Percentiles rank a stretch among this genome's conserved stretches.
Conservation (phyloP, 23 tunicate species). For the Botrylloides violaceus region DNA sequence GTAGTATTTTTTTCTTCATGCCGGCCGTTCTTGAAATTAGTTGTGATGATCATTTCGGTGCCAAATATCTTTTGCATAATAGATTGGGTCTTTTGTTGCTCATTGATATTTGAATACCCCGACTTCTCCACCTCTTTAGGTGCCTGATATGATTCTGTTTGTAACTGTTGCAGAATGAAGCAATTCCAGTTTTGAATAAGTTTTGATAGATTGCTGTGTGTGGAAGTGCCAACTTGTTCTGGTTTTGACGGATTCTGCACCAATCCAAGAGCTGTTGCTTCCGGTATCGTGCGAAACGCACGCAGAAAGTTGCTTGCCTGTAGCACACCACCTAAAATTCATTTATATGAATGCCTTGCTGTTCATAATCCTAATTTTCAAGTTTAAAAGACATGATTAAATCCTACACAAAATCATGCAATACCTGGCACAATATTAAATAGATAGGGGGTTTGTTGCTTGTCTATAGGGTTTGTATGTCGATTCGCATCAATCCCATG, state of each 20-base stretch:
- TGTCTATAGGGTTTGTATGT: too few relatives aligned
- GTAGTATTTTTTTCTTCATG: conserved; percentile 23
- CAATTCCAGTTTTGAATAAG: conserved; percentile 93
- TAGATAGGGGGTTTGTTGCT: too few relatives aligned
- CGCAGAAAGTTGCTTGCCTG: conserved; percentile 95
- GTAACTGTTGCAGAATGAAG: conserved; percentile 88
- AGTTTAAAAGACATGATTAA: too few relatives aligned
- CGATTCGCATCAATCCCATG: too few relatives aligned
- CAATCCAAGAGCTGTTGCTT: conserved; percentile 93
- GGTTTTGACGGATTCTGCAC: conserved; percentile 71
- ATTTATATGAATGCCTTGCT: too few relatives aligned
- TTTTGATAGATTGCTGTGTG: conserved; percentile 66
- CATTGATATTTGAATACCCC: not conserved
- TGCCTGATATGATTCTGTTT: conserved; percentile 34
- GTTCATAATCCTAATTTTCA: too few relatives aligned
- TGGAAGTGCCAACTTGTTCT: conserved; percentile 63
- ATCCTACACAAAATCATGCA: too few relatives aligned
- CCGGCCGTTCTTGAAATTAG: conserved; percentile 65
- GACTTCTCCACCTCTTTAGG: not conserved
- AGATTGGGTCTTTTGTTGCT: conserved; percentile 11
- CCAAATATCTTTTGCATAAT: conserved; percentile 74
- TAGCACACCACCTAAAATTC: conserved; percentile 9
- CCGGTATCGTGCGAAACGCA: conserved; percentile 89
- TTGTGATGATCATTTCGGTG: conserved; percentile 58
- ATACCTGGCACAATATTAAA: too few relatives aligned